Evolutionary conservation across 1,140 invertebrate species (phyloP).

Genomic region (Teleogryllus occipitalis): DNA sequence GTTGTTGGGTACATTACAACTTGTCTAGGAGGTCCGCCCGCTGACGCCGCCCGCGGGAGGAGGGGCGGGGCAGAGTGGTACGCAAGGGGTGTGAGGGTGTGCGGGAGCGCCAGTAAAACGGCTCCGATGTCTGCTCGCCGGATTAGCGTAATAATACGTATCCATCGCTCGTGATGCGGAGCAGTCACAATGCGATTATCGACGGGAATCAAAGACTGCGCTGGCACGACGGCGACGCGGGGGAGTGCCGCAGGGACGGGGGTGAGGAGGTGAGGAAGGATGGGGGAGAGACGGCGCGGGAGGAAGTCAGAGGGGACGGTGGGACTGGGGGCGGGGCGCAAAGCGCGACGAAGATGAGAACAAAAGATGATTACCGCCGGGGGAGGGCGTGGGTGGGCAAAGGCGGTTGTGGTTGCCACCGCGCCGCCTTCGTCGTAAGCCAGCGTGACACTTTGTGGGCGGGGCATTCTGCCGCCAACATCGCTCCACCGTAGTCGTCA

Average conservation of each 20-base stretch:
- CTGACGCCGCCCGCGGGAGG: not conserved
- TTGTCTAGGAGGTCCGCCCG: conserved; percentile 11
- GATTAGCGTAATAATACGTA: conserved; percentile 13
- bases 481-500: too few relatives aligned
- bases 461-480: not conserved
- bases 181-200: not conserved
- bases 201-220: not conserved
- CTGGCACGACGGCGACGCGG: too few relatives aligned
- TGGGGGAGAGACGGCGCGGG: too few relatives aligned
- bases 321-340: too few relatives aligned
- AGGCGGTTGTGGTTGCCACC: too few relatives aligned
- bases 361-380: conserved; percentile 3
- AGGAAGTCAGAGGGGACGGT: not conserved
- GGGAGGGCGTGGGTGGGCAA: not conserved
- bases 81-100: not conserved
- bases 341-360: not conserved
- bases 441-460: not conserved
- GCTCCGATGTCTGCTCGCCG: conserved; percentile 8
- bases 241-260: too few relatives aligned
- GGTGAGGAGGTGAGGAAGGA: not conserved
- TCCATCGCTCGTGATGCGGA: not conserved
- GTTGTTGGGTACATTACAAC: not conserved
- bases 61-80: conserved; percentile 1
- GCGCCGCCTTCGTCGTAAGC: not conserved
- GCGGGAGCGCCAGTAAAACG: conserved; percentile 6